phyloP scores from a whole-genome alignment of 2,113 vertebrate species.

The Dicerorhinus sumatrensis region DNA sequence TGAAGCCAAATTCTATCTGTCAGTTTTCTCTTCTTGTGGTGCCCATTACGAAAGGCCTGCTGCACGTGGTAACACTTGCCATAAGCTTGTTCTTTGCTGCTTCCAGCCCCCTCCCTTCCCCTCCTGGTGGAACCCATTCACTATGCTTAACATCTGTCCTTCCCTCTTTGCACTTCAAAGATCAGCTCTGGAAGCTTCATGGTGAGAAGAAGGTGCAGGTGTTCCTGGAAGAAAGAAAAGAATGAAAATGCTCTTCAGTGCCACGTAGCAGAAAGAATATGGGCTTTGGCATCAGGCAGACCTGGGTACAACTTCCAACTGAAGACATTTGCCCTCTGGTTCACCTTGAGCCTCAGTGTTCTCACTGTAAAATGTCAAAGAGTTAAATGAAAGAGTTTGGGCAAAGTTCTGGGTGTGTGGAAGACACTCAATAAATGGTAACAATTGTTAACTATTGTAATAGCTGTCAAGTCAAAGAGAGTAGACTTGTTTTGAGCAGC shows the following conservation, averaged over 20 bases:
- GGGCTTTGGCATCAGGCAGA: neutral
- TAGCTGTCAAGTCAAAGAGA: neutral
- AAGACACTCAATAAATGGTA: neutral
- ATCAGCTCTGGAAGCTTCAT: neutral
- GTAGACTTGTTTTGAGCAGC: neutral
- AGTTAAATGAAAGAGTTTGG: neutral
- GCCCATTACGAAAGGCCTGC: neutral
- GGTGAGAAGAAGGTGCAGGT: neutral
- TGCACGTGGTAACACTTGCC: neutral
- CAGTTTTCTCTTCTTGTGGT: neutral
- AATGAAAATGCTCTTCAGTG: neutral
- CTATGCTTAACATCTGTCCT: neutral
- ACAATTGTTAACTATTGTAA: neutral
- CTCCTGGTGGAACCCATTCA: neutral
- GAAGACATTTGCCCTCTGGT: neutral
- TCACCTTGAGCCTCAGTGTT: neutral
- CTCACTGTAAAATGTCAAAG: neutral
- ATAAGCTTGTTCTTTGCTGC: neutral
- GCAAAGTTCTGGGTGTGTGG: neutral
- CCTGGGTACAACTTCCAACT: neutral
- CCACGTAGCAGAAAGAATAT: rapidly evolving
- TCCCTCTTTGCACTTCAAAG: neutral
- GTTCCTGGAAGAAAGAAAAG: neutral
- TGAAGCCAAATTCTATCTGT: neutral
- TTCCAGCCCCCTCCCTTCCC: neutral